phyloP scores from a whole-genome alignment of 2,113 vertebrate species.

The Puntigrus tetrazona region DNA sequence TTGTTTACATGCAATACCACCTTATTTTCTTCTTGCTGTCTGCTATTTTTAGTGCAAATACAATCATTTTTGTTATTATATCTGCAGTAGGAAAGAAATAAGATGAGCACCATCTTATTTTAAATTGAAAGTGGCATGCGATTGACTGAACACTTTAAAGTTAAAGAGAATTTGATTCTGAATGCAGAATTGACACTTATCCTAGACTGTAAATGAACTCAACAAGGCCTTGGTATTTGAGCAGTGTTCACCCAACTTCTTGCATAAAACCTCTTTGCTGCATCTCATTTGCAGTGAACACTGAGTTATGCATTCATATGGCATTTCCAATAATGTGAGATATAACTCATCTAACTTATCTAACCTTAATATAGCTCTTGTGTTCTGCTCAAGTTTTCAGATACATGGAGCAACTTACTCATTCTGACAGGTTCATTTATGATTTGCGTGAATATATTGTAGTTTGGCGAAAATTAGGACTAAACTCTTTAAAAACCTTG shows the following conservation, averaged over 20 bases:
- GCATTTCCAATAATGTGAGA: conserved; percentile 12
- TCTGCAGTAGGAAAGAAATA: not conserved
- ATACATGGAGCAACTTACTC: not conserved
- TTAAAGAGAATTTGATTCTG: not conserved
- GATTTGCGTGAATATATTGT: not conserved
- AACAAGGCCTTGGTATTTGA: not conserved
- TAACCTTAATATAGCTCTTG: not conserved
- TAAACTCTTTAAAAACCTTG: not conserved
- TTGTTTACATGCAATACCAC: too few relatives aligned
- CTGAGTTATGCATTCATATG: not conserved
- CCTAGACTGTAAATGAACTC: not conserved
- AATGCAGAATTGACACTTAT: not conserved
- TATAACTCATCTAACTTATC: conserved; percentile 9
- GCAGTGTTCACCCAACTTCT: not conserved
- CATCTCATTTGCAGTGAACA: not conserved
- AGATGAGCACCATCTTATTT: not conserved
- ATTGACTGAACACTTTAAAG: not conserved
- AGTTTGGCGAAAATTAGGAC: not conserved
- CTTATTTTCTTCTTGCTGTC: not conserved
- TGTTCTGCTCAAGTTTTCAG: not conserved
- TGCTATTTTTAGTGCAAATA: not conserved
- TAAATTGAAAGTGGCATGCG: not conserved
- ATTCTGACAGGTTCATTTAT: not conserved
- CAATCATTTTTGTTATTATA: not conserved
- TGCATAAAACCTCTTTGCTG: not conserved